Conservation (phyloP, 2,113 vertebrate genomes). For the Pachypanchax playfairii region DNA sequence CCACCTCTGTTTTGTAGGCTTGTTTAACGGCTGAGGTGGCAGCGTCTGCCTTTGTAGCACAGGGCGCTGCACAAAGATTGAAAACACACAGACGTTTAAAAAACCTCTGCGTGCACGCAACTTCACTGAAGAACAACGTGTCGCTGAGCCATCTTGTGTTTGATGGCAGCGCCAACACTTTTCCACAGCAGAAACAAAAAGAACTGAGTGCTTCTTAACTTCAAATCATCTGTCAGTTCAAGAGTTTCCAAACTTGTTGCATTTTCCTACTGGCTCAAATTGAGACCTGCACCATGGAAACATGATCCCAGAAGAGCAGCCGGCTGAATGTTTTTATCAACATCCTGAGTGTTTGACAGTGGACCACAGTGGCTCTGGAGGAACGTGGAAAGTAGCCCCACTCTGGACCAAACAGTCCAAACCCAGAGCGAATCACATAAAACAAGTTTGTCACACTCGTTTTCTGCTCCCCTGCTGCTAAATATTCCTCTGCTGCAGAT, state of each 20-base stretch:
- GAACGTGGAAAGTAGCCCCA: constrained; percentile 46
- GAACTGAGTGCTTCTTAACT: constrained; percentile 20
- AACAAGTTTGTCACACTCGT: constrained; percentile 30
- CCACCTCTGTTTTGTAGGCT: constrained; percentile 59
- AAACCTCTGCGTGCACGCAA: constrained; percentile 18
- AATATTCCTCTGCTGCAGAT: constrained; percentile 43
- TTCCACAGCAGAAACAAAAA: not conserved
- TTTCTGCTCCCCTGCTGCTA: constrained; percentile 43
- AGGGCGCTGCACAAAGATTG: constrained; percentile 62
- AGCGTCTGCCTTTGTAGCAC: constrained; percentile 66
- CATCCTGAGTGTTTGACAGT: constrained; percentile 60
- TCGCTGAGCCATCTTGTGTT: constrained; percentile 29
- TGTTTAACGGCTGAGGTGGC: constrained; percentile 74
- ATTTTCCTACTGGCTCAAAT: constrained; percentile 52
- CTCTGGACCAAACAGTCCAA: constrained; percentile 48
- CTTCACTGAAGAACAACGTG: constrained; percentile 23
- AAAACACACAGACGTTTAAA: constrained; percentile 41
- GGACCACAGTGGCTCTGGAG: constrained; percentile 64
- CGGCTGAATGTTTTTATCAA: constrained; percentile 55
- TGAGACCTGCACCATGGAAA: constrained; percentile 47
- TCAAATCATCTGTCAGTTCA: constrained; percentile 30
- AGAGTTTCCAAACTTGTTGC: constrained; percentile 56
- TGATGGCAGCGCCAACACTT: constrained; percentile 26
- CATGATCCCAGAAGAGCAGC: constrained; percentile 52
- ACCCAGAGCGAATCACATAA: constrained; percentile 6